A percentile compares a stretch with the other conserved stretches of the same genome.
Conservation (phyloP, 2,113 vertebrate species). For the Myiopsitta monachus region DNA sequence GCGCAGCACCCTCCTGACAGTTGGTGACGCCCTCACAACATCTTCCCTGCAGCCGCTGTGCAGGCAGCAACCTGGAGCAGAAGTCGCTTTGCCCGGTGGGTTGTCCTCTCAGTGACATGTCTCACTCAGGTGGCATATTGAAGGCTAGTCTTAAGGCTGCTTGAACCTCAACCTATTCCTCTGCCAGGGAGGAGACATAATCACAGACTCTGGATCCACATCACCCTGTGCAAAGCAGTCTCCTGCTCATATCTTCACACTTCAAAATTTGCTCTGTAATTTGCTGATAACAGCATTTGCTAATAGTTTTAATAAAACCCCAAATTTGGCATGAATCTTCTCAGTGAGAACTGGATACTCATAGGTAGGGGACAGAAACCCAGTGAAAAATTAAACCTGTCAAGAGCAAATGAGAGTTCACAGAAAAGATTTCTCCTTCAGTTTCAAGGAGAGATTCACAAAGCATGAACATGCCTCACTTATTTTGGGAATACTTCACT, state of each 20-base stretch:
- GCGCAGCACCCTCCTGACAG: not conserved
- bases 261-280: not conserved
- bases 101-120: accelerated
- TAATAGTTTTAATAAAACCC: not conserved
- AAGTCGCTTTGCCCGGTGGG: not conserved
- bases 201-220: accelerated
- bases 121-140: not conserved
- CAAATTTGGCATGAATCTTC: not conserved
- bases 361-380: not conserved
- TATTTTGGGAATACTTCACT: not conserved
- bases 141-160: not conserved
- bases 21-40: not conserved
- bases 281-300: not conserved
- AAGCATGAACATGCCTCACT: not conserved
- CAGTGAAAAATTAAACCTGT: not conserved
- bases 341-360: not conserved
- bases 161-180: not conserved
- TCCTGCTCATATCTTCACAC: not conserved
- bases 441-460: not conserved
- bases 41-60: not conserved
- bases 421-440: not conserved
- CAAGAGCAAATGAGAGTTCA: not conserved
- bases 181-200: not conserved
- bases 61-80: not conserved
- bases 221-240: not conserved